Evolutionary conservation across 2,888 invertebrate species (phyloP), one percentile per base, ranked within the genome.

Genomic region (Epinotia bilunana): DNA sequence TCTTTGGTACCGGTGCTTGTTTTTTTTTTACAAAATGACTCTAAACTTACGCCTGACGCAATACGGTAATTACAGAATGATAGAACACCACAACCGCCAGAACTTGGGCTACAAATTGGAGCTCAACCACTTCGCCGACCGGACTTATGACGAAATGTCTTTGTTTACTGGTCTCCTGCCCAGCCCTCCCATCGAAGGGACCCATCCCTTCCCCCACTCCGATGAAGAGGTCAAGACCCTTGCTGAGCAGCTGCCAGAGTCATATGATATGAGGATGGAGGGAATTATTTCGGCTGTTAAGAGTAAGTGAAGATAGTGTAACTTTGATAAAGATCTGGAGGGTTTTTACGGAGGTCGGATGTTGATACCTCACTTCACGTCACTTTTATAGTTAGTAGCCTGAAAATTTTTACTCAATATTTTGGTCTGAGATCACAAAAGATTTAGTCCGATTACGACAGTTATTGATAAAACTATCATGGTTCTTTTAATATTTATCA

Each of bases 81-180:
- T 76, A 13, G 65, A 62, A 9, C n/a, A 60, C 13, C 65, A 63
- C n/a, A 76, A 76, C 58, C 68, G 72, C 1, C 49, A 68, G 23
- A 67, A 68, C 23, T 39, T 57, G 6, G 62, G 65, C 12, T 76
- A 72, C 57, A 68, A 62, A 18, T 13, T 76, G 62, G 57, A 43
- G 7, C 61, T 76, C n/a, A 76, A 72, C 49, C 23, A 63, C 13
- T 76, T 76, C 39, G 68, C 72, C 3, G 76, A 76, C 20, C 39
- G 28, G 6, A 62, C 69, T 39, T 53, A 62, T 6, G 72, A 76
- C 12, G 76, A 76, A 23, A 61, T 72, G 28, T 18, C 57, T 9
- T 3, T 63, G 61, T 33, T 20, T 55, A 23, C 46, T 23, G 72
- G 67, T 55, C 33, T 60, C 33, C 16, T 23, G 11, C 33, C 57